Evolutionary conservation across 1,140 invertebrate species (phyloP).

Genomic region (Centruroides sculpturatus): DNA sequence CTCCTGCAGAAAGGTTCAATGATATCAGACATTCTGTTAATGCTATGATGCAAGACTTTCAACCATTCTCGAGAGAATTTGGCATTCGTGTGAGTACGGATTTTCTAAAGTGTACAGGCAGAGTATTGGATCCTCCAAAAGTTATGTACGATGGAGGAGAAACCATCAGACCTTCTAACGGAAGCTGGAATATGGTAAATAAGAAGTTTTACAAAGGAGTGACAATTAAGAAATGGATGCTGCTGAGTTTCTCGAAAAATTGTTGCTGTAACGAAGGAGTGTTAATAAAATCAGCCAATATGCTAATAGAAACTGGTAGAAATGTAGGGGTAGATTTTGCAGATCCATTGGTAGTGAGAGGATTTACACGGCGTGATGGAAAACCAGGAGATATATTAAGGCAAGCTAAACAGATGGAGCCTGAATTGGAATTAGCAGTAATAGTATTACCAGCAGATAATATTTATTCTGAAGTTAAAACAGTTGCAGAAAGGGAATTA

Average conservation of each 20-base stretch:
- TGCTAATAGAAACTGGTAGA: background rate
- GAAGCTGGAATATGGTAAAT: constrained; percentile 44
- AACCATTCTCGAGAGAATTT: constrained; percentile 21
- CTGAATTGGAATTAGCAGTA: constrained; percentile 2
- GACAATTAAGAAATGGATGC: constrained; percentile 19
- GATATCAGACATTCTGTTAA: constrained; percentile 2
- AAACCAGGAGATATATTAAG: background rate
- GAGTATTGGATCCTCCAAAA: constrained; percentile 16
- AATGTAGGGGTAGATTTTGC: background rate
- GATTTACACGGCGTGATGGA: background rate
- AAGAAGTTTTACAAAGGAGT: constrained; percentile 41
- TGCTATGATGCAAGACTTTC: background rate
- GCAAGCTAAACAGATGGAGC: background rate
- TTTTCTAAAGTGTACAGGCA: constrained; percentile 14
- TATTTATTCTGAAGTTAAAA: constrained; percentile 42
- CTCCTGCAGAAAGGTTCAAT: constrained; percentile 20
- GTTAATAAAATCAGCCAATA: background rate
- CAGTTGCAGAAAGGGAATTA: constrained; percentile 51
- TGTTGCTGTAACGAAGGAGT: background rate
- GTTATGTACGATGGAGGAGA: constrained; percentile 1
- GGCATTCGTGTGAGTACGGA: constrained; percentile 10
- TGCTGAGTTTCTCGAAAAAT: constrained; percentile 14
- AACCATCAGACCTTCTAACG: constrained; percentile 24
- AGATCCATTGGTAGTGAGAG: background rate
- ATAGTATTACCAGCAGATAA: constrained; percentile 2